These are phyloP conservation scores for Tonatia bakeri DNA, from an alignment of 2,113 vertebrate genomes.

Conservation along the genomic window DNA sequence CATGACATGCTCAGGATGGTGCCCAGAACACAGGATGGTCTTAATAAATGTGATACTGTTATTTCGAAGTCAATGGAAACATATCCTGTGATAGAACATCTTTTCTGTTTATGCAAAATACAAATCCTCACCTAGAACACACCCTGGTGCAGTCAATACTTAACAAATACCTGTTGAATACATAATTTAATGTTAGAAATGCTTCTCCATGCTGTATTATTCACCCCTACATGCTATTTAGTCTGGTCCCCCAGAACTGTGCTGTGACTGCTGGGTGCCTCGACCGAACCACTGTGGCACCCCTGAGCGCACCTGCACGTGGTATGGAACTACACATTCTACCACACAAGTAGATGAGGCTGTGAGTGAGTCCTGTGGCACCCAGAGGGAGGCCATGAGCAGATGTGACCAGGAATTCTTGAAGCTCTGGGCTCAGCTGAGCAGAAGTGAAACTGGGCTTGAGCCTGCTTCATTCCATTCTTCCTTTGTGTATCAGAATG, in stretches of 20 bases:
- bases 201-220: not conserved
- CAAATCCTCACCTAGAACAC: not conserved
- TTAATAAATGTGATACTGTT: not conserved
- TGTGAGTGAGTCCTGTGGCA: rapidly evolving
- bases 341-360: not conserved
- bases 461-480: not conserved
- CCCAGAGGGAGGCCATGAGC: not conserved
- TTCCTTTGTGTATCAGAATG: slow-evolving; percentile 34
- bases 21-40: not conserved
- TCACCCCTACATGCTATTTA: not conserved
- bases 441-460: not conserved
- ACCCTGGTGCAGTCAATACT: not conserved
- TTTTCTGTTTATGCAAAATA: not conserved
- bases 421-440: not conserved
- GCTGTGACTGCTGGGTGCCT: not conserved
- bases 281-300: rapidly evolving
- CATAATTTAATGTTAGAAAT: not conserved
- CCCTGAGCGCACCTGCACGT: rapidly evolving
- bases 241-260: not conserved
- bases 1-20: not conserved
- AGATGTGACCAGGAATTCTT: not conserved
- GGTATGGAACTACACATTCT: not conserved
- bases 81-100: not conserved
- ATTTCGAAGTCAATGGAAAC: not conserved
- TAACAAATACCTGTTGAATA: not conserved